Conservation (phyloP, 1,140 invertebrate genomes). For the Drosophila insularis region DNA sequence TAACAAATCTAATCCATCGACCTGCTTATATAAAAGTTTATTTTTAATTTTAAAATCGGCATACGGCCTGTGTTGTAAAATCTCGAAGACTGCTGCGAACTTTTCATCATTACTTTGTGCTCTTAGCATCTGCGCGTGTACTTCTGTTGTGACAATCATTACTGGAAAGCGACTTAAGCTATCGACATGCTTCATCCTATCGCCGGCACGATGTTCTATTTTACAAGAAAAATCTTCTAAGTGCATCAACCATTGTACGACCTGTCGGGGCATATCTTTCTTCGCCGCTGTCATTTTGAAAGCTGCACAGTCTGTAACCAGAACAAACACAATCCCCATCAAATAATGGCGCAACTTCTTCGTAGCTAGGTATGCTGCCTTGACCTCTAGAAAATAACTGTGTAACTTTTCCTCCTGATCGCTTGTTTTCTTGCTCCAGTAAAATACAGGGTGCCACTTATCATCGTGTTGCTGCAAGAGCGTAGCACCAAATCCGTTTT, state of each 20-base stretch:
- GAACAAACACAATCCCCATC: too few relatives aligned
- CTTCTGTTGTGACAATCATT: too few relatives aligned
- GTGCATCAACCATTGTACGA: neutral
- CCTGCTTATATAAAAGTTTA: too few relatives aligned
- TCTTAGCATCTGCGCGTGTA: neutral
- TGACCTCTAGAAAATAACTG: constrained; percentile 5
- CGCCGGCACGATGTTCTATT: constrained; percentile 3
- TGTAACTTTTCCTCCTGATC: constrained; percentile 19
- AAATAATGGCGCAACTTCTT: neutral
- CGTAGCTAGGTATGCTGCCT: constrained; percentile 5
- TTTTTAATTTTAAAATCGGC: too few relatives aligned
- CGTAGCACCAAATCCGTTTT: constrained; percentile 25
- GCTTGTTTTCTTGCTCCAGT: constrained; percentile 62
- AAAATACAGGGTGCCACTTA: constrained; percentile 14
- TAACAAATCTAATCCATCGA: too few relatives aligned
- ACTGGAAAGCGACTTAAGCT: too few relatives aligned
- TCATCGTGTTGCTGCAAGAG: constrained; percentile 13
- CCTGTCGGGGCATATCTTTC: too few relatives aligned
- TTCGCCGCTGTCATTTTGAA: too few relatives aligned
- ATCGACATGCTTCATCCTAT: neutral
- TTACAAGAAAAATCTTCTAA: neutral
- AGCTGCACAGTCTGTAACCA: too few relatives aligned
- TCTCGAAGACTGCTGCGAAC: too few relatives aligned
- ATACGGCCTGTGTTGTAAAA: too few relatives aligned
- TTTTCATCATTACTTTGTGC: too few relatives aligned